Evolutionary conservation across 2,888 invertebrate genomes (phyloP).

Genomic region (Scrobipalpa costella): DNA sequence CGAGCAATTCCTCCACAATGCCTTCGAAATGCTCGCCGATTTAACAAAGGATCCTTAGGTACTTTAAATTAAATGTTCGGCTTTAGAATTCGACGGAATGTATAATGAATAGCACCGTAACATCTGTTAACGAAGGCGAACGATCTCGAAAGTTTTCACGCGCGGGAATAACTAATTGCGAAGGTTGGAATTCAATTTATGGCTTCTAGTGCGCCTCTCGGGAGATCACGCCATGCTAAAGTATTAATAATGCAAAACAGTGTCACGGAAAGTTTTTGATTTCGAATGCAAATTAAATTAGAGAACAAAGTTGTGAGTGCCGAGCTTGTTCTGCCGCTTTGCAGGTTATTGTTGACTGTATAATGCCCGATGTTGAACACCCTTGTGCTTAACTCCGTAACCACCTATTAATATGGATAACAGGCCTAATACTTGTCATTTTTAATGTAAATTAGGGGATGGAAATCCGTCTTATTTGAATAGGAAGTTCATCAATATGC

Average conservation of each 20-base stretch:
- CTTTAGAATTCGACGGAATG: conserved; percentile 80
- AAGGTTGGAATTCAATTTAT: conserved; percentile 81
- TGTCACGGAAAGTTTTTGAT: conserved; percentile 81
- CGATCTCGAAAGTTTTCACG: conserved; percentile 81
- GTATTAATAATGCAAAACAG: conserved; percentile 82
- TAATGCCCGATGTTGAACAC: conserved; percentile 61
- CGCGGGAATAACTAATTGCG: conserved; percentile 82
- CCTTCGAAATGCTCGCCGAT: conserved; percentile 65
- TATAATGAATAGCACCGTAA: conserved; percentile 82
- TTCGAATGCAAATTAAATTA: conserved; percentile 79
- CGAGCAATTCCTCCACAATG: conserved; percentile 64
- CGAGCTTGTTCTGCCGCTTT: conserved; percentile 62
- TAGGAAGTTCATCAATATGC: conserved; percentile 7
- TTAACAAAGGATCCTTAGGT: conserved; percentile 75
- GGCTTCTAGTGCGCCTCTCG: conserved; percentile 77
- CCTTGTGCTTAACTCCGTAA: conserved; percentile 41
- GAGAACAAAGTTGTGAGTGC: conserved; percentile 74
- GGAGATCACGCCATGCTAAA: conserved; percentile 77
- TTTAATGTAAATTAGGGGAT: conserved; percentile 16
- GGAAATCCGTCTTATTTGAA: conserved; percentile 14
- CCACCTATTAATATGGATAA: conserved; percentile 29
- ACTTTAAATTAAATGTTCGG: conserved; percentile 81
- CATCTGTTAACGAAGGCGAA: conserved; percentile 82
- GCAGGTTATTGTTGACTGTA: conserved; percentile 61
- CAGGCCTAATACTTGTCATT: conserved; percentile 22